These are phyloP conservation scores for Corythaixoides concolor DNA, from an alignment of 2,113 vertebrate species.

Conservation along the genomic window DNA sequence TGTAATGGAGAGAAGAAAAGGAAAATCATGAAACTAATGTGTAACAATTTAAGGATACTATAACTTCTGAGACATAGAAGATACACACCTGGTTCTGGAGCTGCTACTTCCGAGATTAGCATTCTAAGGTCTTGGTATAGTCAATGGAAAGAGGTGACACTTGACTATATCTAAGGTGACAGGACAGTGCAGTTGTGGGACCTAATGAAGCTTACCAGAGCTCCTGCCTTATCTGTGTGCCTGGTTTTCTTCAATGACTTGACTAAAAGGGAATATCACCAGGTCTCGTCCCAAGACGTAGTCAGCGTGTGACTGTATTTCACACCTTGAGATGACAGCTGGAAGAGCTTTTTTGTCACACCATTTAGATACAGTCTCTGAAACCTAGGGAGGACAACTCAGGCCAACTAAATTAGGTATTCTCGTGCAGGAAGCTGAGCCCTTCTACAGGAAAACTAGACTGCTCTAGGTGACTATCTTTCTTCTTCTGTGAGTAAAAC, in stretches of 20 bases:
- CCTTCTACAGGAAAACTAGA: not conserved
- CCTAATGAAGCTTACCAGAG: not conserved
- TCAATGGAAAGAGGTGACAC: not conserved
- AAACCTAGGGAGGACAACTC: not conserved
- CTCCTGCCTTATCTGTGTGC: not conserved
- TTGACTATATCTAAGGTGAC: not conserved
- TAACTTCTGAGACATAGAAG: not conserved
- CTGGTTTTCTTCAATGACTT: not conserved
- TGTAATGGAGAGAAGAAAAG: not conserved
- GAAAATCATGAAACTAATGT: not conserved
- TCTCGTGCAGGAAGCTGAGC: not conserved
- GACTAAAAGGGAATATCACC: not conserved
- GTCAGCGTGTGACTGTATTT: not conserved
- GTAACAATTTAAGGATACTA: not conserved
- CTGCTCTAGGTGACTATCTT: not conserved
- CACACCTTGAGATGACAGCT: not conserved
- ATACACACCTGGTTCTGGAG: not conserved
- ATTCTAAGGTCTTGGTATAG: not conserved
- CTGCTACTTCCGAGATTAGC: not conserved
- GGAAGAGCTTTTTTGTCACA: not conserved
- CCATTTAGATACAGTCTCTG: not conserved
- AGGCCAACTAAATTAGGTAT: not conserved
- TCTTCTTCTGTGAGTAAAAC: not conserved
- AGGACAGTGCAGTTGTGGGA: fast-evolving
- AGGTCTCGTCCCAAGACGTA: not conserved